Evolutionary conservation across 2,888 invertebrate species (phyloP), one percentile per base, ranked within the genome.

Genomic region (Luffia ferchaultella): DNA sequence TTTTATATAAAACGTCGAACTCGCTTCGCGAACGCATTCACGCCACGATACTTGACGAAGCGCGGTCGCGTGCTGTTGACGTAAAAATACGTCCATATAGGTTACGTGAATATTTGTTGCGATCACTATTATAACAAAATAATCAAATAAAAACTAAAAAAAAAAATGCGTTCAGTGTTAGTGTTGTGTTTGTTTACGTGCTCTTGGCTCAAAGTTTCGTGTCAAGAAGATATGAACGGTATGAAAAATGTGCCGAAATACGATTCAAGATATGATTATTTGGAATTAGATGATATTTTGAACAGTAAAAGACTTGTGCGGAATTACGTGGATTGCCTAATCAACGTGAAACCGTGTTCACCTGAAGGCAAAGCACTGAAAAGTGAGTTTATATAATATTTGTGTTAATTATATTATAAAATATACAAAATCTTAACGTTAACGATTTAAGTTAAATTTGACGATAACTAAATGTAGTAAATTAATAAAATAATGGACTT

Each of bases 281-380:
- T 92, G 58, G 88, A 91, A 66, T 76, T 92, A 19, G 90, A 91
- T 56, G 86, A 86, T 45, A 86, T 92, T 58, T 79, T 92, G 60
- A 85, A 86, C 47, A 91, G 88, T 66, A 88, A 89, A 59, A 82
- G 91, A 61, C 73, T 92, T 57, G 86, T 92, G 48, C 87, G 86
- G 55, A 88, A 90, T 63, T 92, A 92, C 73, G 88, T 90, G 59
- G 88, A 88, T 52, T 92, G 92, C 67, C 72, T 92, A 48, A 76
- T 91, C 53, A 87, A 85, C 56, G 79, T 85, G 55, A 89, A 88
- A 58, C 87, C 90, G 48, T 92, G 91, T 67, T 87, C 91, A 42
- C 90, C 91, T 1, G 91, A 91, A 75, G 91, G 90, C 56, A 86
- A 87, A 60, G 89, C 88, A 53, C 73, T 91, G 51, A 91, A 88